Evolutionary conservation across 2,888 invertebrate genomes (phyloP).

Genomic region (Temnothorax rugatulus): DNA sequence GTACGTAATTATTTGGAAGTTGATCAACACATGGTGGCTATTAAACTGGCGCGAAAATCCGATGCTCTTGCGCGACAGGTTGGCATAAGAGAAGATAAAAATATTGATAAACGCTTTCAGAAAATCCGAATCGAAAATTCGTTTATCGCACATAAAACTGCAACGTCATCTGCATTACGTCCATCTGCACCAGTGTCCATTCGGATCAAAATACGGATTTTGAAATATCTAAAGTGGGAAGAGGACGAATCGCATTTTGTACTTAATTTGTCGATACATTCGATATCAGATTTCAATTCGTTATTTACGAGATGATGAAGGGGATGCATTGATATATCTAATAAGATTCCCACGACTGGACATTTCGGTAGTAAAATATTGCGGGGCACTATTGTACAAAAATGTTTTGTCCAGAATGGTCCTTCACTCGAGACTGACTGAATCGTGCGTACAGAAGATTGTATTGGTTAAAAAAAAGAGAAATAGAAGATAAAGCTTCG

Average conservation of each 20-base stretch:
- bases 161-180: neutral
- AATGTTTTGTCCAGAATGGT: neutral
- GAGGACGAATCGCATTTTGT: neutral
- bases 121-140: neutral
- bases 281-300: neutral
- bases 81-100: neutral
- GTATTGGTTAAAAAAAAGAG: neutral
- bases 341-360: neutral
- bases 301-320: neutral
- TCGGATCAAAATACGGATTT: neutral
- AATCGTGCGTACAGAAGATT: neutral
- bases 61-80: neutral
- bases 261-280: neutral
- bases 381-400: neutral
- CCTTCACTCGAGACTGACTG: neutral
- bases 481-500: conserved; percentile 12
- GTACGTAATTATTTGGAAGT: neutral
- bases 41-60: neutral
- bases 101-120: conserved; percentile 4
- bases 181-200: neutral
- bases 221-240: neutral
- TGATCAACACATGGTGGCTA: neutral
- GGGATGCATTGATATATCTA: neutral
- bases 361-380: conserved; percentile 3
- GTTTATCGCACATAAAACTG: conserved; percentile 16